These are phyloP conservation scores for Littorina saxatilis DNA, from an alignment of 1,140 invertebrate genomes.

Conservation along the genomic window DNA sequence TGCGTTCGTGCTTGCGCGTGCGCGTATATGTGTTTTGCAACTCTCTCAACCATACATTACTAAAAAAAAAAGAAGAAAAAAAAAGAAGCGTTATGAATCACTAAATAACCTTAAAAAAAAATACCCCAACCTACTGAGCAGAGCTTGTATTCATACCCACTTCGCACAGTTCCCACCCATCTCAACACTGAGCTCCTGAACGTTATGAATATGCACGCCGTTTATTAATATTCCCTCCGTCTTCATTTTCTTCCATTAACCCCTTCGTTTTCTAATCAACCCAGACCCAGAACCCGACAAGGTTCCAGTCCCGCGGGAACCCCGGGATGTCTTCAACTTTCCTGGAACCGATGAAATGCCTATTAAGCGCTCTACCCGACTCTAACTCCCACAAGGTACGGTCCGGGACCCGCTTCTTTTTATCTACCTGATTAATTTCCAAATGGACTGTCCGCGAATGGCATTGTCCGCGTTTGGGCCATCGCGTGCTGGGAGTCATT, in stretches of 20 bases:
- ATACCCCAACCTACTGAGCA: too few relatives aligned
- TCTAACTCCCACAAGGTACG: not conserved
- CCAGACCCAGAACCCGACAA: not conserved
- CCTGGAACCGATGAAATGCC: not conserved
- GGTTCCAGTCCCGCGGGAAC: not conserved
- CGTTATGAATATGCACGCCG: not conserved
- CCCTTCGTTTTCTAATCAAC: not conserved
- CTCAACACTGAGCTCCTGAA: too few relatives aligned
- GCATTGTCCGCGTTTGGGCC: conserved; percentile 20
- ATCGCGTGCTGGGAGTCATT: conserved; percentile 25
- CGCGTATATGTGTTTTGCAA: too few relatives aligned
- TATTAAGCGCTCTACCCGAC: not conserved
- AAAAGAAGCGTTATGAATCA: too few relatives aligned
- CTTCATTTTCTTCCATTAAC: not conserved
- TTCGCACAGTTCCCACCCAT: too few relatives aligned
- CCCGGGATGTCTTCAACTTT: not conserved
- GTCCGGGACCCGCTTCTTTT: not conserved
- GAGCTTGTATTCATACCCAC: too few relatives aligned
- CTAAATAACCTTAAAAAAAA: too few relatives aligned
- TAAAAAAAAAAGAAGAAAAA: too few relatives aligned
- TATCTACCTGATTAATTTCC: conserved; percentile 39
- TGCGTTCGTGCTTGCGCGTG: too few relatives aligned
- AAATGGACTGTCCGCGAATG: conserved; percentile 23
- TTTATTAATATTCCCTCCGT: not conserved
- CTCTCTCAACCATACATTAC: too few relatives aligned